Base-by-base conservation (phyloP, 1,140 invertebrate species). In the Tetranychus urticae region DNA sequence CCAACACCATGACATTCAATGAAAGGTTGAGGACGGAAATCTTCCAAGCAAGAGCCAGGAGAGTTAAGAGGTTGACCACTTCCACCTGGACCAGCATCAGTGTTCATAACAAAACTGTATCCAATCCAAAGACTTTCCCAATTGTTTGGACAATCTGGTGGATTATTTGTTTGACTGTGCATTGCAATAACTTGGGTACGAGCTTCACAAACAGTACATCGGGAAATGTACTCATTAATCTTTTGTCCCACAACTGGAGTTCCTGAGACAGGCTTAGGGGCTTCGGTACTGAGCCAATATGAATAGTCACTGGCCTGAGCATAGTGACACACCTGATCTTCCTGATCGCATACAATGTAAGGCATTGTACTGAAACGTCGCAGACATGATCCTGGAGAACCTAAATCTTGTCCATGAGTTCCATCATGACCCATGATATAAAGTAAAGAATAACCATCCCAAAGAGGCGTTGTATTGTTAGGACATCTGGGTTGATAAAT, bases 341-440 rank as follows among this genome's bases (percentile, higher is more conserved):
- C 92, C 63, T 90, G 79, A 70, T 96, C 88, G 73, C 93, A 97
- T 73, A 93, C 90, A 65, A 97, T 72, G 78, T 96, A 94, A 35
- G 93, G 93, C 89, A 97, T 92, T 48, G 91, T 96, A 61, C 83
- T 91, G 78, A 97, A 97, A 70, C 86, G 83, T 68, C 79, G 78
- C 61, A 97, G 77, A 72, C 93, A 97, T 33, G 89, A 94, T 47
- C 93, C 92, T 57, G 67, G 74, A 7, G 33, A 34, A 83, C 89
- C 92, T 68, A 97, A 78, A 77, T 97, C 93, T 79, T 97, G 92
- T 58, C 86, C 87, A 69, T 88, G 82, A 1, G 91, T 81, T 70
- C 84, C 82, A 74, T 93, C 88, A n/a, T 56, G 34, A 56, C 87
- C 92, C 72, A 90, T 83, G 60, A 96, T 84, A 68, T 96, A 89